A percentile compares a stretch with the other conserved stretches of the same genome.
phyloP scores from a whole-genome alignment of 53 echinoderm and acorn worm genomes.

The Henricia sp. region DNA sequence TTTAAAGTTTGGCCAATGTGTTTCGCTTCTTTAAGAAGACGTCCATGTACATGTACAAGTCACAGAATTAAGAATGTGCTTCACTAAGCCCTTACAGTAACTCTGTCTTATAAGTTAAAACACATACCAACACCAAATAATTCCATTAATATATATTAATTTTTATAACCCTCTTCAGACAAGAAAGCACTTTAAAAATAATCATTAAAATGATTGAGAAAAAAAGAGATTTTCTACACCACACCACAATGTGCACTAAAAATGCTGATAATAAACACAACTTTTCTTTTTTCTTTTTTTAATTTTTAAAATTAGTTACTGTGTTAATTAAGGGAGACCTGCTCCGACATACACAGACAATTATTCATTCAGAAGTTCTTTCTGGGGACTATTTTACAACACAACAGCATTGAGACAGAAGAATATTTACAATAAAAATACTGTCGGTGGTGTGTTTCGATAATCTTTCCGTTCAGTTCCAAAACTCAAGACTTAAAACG shows the following conservation, averaged over 20 bases:
- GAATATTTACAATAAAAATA: slow-evolving; percentile 48
- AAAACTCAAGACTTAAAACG: too few species aligned
- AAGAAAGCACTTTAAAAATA: slow-evolving; percentile 55
- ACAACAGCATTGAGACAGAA: slow-evolving; percentile 2
- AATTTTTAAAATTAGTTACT: slow-evolving; percentile 13
- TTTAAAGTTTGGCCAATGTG: too few species aligned
- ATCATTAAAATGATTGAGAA: slow-evolving; percentile 24
- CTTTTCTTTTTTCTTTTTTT: slow-evolving; percentile 5
- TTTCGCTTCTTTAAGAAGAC: too few species aligned
- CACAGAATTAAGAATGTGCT: too few species aligned
- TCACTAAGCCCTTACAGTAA: slow-evolving; percentile 6
- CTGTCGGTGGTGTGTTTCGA: slow-evolving; percentile 43
- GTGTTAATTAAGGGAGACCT: slow-evolving; percentile 54
- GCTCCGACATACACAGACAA: slow-evolving; percentile 54
- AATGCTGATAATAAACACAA: slow-evolving; percentile 26
- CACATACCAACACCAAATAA: slow-evolving; percentile 41
- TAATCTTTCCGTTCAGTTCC: not conserved
- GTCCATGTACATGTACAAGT: too few species aligned
- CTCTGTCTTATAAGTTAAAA: slow-evolving; percentile 36
- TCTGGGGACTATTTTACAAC: slow-evolving; percentile 34
- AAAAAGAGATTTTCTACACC: slow-evolving; percentile 42
- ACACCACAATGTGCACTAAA: slow-evolving; percentile 39
- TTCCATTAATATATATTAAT: slow-evolving; percentile 36
- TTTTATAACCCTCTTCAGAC: slow-evolving; percentile 42
- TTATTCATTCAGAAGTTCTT: slow-evolving; percentile 36